phyloP scores from a whole-genome alignment of 2,888 invertebrate species.

The Troglohyphantes excavatus region DNA sequence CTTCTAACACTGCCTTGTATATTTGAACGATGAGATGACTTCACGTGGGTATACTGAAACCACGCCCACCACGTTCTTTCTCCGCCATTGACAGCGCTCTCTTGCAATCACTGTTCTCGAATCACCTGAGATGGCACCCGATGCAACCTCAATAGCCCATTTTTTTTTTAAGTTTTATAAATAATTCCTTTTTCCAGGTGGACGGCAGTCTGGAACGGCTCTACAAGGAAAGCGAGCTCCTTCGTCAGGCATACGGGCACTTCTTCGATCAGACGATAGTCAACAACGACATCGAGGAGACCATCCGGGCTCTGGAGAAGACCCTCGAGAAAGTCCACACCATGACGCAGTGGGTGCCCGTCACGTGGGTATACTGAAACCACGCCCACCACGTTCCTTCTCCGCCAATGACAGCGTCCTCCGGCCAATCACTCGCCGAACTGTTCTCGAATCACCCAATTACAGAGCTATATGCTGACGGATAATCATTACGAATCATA shows the following conservation, averaged over 20 bases:
- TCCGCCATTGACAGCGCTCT: constrained; percentile 36
- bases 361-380: constrained; percentile 95
- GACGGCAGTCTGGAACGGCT: constrained; percentile 98
- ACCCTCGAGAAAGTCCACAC: constrained; percentile 94
- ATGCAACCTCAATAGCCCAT: no score
- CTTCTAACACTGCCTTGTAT: no score
- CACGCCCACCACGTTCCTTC: no score
- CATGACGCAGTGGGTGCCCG: constrained; percentile 98
- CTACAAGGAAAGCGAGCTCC: constrained; percentile 97
- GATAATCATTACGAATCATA: constrained; percentile 67
- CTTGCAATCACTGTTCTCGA: constrained; percentile 50
- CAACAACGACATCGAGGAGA: constrained; percentile 99
- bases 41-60: constrained; percentile 95
- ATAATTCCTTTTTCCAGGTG: constrained; percentile 86
- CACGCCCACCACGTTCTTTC: no score
- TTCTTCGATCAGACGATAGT: constrained; percentile 99
- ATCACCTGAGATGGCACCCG: no score
- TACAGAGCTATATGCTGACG: constrained; percentile 63
- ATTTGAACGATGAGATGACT: no score
- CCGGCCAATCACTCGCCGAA: constrained; percentile 52
- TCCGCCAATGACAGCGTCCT: constrained; percentile 40
- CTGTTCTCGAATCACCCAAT: constrained; percentile 38
- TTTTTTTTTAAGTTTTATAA: no score
- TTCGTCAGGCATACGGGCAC: constrained; percentile 98
- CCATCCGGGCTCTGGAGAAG: constrained; percentile 94